phyloP scores from a whole-genome alignment of 2,888 invertebrate species.

The Meiosimyza platycephala region DNA sequence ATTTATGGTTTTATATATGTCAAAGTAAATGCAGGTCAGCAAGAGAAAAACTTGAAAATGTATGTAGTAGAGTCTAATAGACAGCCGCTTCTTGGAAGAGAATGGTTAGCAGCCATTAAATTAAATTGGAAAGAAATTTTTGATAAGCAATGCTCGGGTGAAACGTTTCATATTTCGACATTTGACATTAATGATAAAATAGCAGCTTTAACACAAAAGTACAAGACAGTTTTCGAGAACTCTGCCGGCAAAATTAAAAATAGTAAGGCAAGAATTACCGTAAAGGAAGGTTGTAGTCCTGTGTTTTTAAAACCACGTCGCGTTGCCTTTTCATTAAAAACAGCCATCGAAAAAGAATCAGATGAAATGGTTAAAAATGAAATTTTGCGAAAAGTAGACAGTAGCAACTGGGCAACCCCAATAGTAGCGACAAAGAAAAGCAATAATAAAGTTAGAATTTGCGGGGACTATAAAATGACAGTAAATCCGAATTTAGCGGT shows the following conservation, averaged over 20 bases:
- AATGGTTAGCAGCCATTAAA: background rate
- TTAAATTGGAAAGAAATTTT: background rate
- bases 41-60: background rate
- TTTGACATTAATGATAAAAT: background rate
- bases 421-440: no score
- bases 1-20: background rate
- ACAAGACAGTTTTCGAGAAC: slow-evolving; percentile 1
- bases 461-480: no score
- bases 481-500: no score
- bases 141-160: background rate
- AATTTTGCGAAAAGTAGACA: no score
- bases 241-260: slow-evolving; percentile 28
- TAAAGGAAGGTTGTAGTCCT: slow-evolving; percentile 42
- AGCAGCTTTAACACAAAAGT: background rate
- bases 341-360: no score
- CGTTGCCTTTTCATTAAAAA: slow-evolving; percentile 33
- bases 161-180: no score
- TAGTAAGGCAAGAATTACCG: slow-evolving; percentile 36
- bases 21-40: background rate
- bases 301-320: slow-evolving; percentile 43
- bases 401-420: no score
- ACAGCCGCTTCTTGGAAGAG: background rate
- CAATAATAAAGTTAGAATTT: no score
- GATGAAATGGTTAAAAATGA: no score
- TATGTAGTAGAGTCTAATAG: background rate